These are phyloP conservation scores for Vulpes vulpes DNA, from an alignment of 2,113 vertebrate genomes.

Conservation along the genomic window DNA sequence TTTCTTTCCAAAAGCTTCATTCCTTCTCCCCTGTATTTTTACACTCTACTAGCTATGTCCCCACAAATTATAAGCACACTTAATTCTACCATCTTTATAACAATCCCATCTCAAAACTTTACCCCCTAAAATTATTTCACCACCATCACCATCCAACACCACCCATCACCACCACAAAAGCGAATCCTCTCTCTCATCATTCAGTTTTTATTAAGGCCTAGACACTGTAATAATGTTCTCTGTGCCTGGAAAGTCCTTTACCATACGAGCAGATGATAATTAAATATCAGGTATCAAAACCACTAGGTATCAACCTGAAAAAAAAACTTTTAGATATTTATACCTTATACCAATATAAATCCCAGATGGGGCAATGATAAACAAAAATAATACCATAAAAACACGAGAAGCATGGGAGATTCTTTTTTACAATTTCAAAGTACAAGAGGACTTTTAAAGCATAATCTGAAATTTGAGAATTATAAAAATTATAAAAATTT, in stretches of 20 bases:
- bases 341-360: slow-evolving; percentile 37
- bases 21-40: neutral
- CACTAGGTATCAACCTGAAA: neutral
- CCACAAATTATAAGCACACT: slow-evolving; percentile 20
- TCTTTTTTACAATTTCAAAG: neutral
- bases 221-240: neutral
- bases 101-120: neutral
- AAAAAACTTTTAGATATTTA: slow-evolving; percentile 18
- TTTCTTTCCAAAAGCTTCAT: slow-evolving; percentile 25
- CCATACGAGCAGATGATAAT: neutral
- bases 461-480: slow-evolving; percentile 19
- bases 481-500: slow-evolving; percentile 30
- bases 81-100: neutral
- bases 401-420: neutral
- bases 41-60: neutral
- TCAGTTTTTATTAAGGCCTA: neutral
- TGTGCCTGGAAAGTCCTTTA: neutral
- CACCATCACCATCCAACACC: neutral
- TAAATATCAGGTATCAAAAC: neutral
- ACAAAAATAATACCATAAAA: slow-evolving; percentile 9
- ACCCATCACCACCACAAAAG: neutral
- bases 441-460: slow-evolving; percentile 20
- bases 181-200: neutral
- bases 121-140: neutral
- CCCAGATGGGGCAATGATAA: neutral